Percentiles rank a stretch among this genome's conserved stretches.
Conservation (phyloP, 2,113 vertebrate genomes). For the Sapayoa aenigma region DNA sequence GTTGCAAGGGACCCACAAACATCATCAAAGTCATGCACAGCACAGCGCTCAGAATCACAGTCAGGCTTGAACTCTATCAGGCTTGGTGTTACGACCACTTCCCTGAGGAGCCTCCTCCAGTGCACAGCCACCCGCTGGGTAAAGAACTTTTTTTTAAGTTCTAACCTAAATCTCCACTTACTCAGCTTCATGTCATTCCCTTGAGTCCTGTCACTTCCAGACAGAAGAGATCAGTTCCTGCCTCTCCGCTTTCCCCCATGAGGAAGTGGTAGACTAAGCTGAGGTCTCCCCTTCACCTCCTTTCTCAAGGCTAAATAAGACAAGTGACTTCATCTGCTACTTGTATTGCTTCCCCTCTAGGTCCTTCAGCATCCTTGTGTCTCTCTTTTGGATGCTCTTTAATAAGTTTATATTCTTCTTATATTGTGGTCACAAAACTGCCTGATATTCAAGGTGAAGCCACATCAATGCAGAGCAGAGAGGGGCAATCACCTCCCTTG, state of each 20-base stretch:
- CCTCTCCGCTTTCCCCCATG: neutral
- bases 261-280: neutral
- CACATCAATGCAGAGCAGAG: neutral
- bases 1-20: neutral
- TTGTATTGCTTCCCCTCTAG: neutral
- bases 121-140: neutral
- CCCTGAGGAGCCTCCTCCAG: neutral
- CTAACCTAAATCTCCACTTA: neutral
- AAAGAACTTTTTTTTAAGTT: neutral
- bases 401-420: neutral
- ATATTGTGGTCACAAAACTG: neutral
- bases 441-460: neutral
- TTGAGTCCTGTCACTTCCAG: neutral
- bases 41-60: neutral
- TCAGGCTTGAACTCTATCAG: neutral
- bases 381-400: neutral
- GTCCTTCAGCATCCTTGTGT: neutral
- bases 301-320: neutral
- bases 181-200: neutral
- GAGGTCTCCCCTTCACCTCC: neutral
- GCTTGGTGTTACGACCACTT: neutral
- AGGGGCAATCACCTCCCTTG: neutral
- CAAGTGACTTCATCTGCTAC: neutral
- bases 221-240: neutral
- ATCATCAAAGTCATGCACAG: neutral